phyloP scores from a whole-genome alignment of 37 sponge, comb jelly and placozoan genomes.

The Hexactinellida sp. region DNA sequence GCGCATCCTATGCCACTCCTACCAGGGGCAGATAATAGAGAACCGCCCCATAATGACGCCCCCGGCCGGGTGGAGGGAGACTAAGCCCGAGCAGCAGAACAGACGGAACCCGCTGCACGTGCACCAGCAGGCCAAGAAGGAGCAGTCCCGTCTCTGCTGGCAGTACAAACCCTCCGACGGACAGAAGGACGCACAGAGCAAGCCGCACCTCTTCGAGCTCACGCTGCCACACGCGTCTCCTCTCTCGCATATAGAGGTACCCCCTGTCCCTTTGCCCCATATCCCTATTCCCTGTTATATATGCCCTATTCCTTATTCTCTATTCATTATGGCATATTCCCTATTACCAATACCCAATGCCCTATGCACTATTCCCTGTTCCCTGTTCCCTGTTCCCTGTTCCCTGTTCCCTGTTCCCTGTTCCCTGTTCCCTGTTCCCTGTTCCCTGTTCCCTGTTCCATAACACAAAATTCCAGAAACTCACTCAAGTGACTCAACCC shows the following conservation, averaged over 20 bases:
- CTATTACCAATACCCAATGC: too few species aligned
- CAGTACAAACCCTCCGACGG: slow-evolving; percentile 9
- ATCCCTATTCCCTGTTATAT: too few species aligned
- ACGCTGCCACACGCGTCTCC: background rate
- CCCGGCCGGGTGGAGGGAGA: background rate
- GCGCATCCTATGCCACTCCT: background rate
- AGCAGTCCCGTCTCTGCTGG: slow-evolving; percentile 11
- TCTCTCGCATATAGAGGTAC: slow-evolving; percentile 13
- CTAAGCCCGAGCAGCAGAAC: background rate
- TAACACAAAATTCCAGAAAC: too few species aligned
- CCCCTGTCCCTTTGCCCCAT: too few species aligned
- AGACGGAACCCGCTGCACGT: background rate
- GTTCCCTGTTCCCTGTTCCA: too few species aligned
- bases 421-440: too few species aligned
- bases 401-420: too few species aligned
- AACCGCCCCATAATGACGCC: background rate
- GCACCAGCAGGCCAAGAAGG: slow-evolving; percentile 9
- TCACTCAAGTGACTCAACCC: too few species aligned
- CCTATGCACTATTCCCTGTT: too few species aligned
- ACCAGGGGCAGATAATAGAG: background rate
- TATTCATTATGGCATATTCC: too few species aligned
- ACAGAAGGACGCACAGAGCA: background rate
- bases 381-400: too few species aligned
- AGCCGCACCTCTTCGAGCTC: background rate
- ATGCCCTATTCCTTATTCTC: too few species aligned